These are phyloP conservation scores for Pachliopta kotzebuea DNA, from an alignment of 2,888 invertebrate genomes.

Conservation along the genomic window DNA sequence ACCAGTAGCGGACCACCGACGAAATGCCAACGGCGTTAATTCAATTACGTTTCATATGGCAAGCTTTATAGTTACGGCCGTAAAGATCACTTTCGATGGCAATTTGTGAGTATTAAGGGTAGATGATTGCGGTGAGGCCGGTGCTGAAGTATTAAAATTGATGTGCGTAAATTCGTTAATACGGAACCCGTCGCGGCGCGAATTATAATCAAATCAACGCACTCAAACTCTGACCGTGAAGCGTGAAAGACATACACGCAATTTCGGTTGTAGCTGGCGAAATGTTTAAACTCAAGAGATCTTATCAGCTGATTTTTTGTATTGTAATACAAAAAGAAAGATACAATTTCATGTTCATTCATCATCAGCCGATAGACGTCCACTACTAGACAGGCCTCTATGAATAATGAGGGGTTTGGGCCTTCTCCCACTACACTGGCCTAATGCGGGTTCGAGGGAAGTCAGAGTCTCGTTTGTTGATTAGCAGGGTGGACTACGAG, in stretches of 20 bases:
- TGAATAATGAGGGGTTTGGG: no score
- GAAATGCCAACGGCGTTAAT: constrained; percentile 10
- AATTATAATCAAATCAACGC: constrained; percentile 26
- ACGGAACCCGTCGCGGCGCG: constrained; percentile 6
- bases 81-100: constrained; percentile 11
- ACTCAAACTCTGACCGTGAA: background rate
- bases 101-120: background rate
- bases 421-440: no score
- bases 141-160: constrained; percentile 18
- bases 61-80: background rate
- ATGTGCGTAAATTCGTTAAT: constrained; percentile 27
- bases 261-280: background rate
- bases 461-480: no score
- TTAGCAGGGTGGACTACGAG: no score
- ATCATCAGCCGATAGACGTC: no score
- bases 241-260: background rate
- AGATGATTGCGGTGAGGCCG: constrained; percentile 12
- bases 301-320: no score
- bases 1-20: constrained; percentile 15
- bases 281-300: background rate
- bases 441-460: no score
- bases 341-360: no score
- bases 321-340: no score
- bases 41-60: background rate
- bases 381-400: no score